Evolutionary conservation across 53 echinoderm and acorn worm genomes (phyloP).

Genomic region (Stichopus horrens): DNA sequence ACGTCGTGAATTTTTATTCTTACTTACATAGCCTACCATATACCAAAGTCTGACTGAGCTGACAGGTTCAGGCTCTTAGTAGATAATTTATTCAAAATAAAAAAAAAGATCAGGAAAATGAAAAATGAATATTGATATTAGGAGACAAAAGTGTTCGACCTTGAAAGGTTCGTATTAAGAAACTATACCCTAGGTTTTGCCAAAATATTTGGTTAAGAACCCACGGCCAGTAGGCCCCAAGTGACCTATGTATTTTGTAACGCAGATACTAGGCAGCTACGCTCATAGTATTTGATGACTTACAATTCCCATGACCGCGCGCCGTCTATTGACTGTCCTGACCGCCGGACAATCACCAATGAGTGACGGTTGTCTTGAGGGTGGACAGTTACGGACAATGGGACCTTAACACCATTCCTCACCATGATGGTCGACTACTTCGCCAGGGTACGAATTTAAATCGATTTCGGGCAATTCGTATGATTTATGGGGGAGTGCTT

Average conservation of each 20-base stretch:
- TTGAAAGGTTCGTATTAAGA: not conserved
- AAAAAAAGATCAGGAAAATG: not conserved
- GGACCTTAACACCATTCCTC: not conserved
- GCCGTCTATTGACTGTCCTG: not conserved
- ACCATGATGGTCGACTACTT: not conserved
- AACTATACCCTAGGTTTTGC: not conserved
- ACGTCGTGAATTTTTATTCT: too few species aligned
- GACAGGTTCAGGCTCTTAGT: not conserved
- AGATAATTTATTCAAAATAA: conserved; percentile 20
- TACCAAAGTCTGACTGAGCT: too few species aligned
- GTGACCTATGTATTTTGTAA: not conserved
- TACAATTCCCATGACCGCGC: too few species aligned
- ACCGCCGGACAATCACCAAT: not conserved
- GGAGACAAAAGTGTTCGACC: not conserved
- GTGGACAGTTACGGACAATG: not conserved
- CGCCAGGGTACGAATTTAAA: not conserved
- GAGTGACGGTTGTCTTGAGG: not conserved
- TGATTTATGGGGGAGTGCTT: not conserved
- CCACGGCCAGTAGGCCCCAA: conserved; percentile 8
- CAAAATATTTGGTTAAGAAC: conserved; percentile 28
- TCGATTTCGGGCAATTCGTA: not conserved
- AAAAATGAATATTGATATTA: not conserved
- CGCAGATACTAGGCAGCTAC: not conserved
- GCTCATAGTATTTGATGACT: not conserved
- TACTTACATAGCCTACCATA: too few species aligned